These are phyloP conservation scores for Rhingia rostrata DNA, from an alignment of 2,888 invertebrate species.

Conservation along the genomic window DNA sequence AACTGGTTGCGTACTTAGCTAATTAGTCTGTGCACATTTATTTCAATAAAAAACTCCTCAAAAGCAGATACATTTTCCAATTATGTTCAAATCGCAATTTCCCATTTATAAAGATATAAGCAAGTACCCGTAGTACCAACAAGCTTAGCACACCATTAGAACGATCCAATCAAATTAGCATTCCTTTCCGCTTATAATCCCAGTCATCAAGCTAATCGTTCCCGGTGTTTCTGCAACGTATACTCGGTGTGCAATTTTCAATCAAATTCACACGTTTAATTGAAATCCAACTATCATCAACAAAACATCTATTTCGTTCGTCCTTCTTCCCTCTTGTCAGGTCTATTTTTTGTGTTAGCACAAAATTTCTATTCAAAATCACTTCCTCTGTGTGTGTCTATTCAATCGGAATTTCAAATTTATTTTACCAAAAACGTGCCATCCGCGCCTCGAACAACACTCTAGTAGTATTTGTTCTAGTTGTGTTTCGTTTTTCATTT, in stretches of 20 bases:
- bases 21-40: too few relatives aligned
- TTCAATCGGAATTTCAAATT: slow-evolving; percentile 70
- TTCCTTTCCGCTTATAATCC: background rate
- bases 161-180: slow-evolving; percentile 18
- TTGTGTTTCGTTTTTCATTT: slow-evolving; percentile 9
- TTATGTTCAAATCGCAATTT: background rate
- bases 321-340: background rate
- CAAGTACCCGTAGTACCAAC: background rate
- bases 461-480: background rate
- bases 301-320: background rate
- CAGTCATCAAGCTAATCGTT: slow-evolving; percentile 47
- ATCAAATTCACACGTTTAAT: slow-evolving; percentile 63
- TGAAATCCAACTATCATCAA: slow-evolving; percentile 49
- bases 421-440: slow-evolving; percentile 50
- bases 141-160: slow-evolving; percentile 1
- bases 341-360: background rate
- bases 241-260: slow-evolving; percentile 36
- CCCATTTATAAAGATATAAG: background rate
- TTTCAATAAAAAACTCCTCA: background rate
- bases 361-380: slow-evolving; percentile 59
- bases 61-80: background rate
- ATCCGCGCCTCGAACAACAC: slow-evolving; percentile 8
- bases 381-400: slow-evolving; percentile 54
- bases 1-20: too few relatives aligned
- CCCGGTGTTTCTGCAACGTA: slow-evolving; percentile 7